Evolutionary conservation across 2,888 invertebrate genomes (phyloP), one percentile per base, ranked within the genome.

Genomic region (Sthenelais limicola): DNA sequence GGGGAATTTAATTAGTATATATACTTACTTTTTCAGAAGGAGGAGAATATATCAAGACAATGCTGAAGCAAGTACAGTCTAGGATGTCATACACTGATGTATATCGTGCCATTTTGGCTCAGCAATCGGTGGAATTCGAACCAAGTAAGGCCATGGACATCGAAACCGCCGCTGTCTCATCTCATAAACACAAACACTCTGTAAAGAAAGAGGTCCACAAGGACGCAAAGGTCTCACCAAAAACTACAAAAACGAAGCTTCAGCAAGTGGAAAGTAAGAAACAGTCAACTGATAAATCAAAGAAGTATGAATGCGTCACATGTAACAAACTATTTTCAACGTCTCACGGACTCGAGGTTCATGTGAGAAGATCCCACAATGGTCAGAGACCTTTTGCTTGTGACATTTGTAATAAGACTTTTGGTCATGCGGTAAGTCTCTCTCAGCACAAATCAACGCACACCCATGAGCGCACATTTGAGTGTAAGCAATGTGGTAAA

Each of bases 311-410:
- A 75, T 97, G 97, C 90, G 93, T 95, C 84, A 97, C 97, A 89
- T 98, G 98, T 90, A 94, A 96, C 89, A 98, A 98, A 89, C 95
- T 97, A 93, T 98, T 98, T 89, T 96, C 96, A 80, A 98, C 98
- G 1, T 95, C 97, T 3, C 97, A 97, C 87, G 98, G 98, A 1
- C 91, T 98, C 72, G 98, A 98, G 90, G 98, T 98, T 76, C 97
- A 98, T 88, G 96, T 97, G 26, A 91, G 97, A 81, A 91, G 97
- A 80, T 96, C 96, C 38, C 97, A 98, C 82, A 87, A 82, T 52
- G 97, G 97, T 15, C 96, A 96, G 88, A 91, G 97, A 81, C 97
- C 98, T 0, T 98, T 95, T 88, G 97, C 97, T 76, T 98, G 98
- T 89, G 97, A 97, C 88, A 90, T 97, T 78, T 98, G 97, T 91